Evolutionary conservation across 64 coral and sea anemone genomes (phyloP), one percentile per base, ranked within the genome.

Genomic region (Hydrozoanthus tunicans): DNA sequence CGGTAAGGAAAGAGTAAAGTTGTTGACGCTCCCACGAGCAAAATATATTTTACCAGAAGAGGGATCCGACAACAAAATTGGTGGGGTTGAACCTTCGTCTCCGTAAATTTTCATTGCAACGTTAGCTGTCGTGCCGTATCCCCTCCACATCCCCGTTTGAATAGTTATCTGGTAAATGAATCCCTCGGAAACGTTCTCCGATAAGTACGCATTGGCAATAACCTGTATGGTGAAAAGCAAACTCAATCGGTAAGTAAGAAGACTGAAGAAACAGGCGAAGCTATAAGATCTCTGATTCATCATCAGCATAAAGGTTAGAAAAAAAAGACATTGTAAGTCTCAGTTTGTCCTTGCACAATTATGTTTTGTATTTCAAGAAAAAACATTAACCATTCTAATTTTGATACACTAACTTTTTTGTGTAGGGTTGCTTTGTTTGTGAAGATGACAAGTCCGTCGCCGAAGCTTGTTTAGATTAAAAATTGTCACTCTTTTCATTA

Each of bases 1-100:
- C 24, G 92, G 76, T 56, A 96, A 79, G 77, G 93, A 91, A 57
- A 96, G 69, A 1, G 89, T 89, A 78, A 96, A 96, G 58, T 84
- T 96, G 25, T 96, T 96, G 3, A 94, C 88, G 82, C 95, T 96
- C n/a, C 95, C 95, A 14, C 95, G 92, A 61, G 95, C 92, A 58
- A 96, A 96, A 75, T 94, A 96, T 10, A 57, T 91, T 65, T 96
- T 96, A 23, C 83, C 76, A 7, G 93, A 17, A 27, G 84, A 80
- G 14, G 70, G 78, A 60, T 96, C 89, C 7, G 92, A 91, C 51
- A 96, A 66, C 11, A 79, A 60, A 63, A 94, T 90, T 6, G 92
- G 59, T 25, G 80, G 79, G 26, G 92, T 94, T 59, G 78, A 89
- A 4, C 70, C 89, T 14, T 92, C 88, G 62, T 97, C 92, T 54